phyloP scores from a whole-genome alignment of 2,113 vertebrate genomes.

The Gorilla gorilla region DNA sequence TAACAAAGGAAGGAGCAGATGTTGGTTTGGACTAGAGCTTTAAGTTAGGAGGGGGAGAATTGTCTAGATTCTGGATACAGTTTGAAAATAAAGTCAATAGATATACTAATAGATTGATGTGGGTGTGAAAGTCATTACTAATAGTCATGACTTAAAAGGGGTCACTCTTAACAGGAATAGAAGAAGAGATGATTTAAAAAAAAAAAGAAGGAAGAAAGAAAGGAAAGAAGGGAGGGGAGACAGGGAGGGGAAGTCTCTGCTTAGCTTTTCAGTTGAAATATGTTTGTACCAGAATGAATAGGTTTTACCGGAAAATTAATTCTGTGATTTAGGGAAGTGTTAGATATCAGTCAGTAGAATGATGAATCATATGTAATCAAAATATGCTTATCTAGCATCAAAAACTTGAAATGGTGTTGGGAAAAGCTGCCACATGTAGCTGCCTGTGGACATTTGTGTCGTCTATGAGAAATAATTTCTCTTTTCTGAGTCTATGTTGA shows the following conservation, averaged over 20 bases:
- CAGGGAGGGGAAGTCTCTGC: background rate
- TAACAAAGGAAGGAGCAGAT: background rate
- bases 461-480: background rate
- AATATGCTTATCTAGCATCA: background rate
- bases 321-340: constrained; percentile 33
- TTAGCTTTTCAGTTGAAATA: background rate
- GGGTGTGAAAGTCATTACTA: background rate
- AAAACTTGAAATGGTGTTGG: background rate
- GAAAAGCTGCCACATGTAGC: background rate
- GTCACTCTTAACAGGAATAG: background rate
- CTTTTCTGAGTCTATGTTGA: constrained; percentile 40
- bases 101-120: background rate
- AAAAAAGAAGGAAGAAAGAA: fast-evolving
- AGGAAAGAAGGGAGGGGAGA: too few relatives aligned
- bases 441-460: background rate
- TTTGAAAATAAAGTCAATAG: background rate
- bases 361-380: constrained; percentile 16
- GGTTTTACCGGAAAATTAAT: constrained; percentile 54
- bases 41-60: background rate
- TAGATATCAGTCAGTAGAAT: constrained; percentile 5
- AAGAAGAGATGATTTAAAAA: background rate
- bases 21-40: background rate
- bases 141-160: background rate
- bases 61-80: background rate
- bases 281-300: background rate